Conservation (phyloP, 2,797 vertebrate genomes). For the Tangara arthus region DNA sequence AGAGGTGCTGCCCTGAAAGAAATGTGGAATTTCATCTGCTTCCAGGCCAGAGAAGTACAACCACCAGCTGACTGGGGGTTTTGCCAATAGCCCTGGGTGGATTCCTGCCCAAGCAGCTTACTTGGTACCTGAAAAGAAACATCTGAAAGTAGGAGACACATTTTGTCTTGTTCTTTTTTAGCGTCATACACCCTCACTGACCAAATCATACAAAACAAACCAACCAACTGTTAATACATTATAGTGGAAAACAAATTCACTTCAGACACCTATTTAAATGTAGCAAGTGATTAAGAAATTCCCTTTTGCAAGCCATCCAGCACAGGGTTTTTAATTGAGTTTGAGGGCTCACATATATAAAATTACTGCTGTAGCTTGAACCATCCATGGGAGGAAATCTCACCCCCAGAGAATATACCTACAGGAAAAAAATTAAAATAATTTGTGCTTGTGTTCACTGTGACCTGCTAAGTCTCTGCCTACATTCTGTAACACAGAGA, state of each 20-base stretch:
- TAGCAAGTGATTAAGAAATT: background rate
- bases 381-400: background rate
- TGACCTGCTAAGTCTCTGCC: background rate
- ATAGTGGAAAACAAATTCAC: background rate
- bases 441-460: background rate
- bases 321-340: background rate
- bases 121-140: background rate
- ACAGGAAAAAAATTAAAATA: background rate
- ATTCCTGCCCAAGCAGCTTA: background rate
- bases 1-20: background rate
- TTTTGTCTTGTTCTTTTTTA: background rate
- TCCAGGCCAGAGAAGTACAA: background rate
- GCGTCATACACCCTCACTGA: background rate
- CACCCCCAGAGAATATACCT: background rate
- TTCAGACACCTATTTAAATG: background rate
- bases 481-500: background rate
- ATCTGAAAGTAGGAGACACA: background rate
- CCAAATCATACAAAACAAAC: background rate
- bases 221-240: background rate
- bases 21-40: background rate
- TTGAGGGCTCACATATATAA: background rate
- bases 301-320: background rate
- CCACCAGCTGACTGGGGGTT: accelerated
- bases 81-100: background rate
- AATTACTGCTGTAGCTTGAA: background rate